Conservation (phyloP, 2,888 invertebrate species). For the Andrena minutula region DNA sequence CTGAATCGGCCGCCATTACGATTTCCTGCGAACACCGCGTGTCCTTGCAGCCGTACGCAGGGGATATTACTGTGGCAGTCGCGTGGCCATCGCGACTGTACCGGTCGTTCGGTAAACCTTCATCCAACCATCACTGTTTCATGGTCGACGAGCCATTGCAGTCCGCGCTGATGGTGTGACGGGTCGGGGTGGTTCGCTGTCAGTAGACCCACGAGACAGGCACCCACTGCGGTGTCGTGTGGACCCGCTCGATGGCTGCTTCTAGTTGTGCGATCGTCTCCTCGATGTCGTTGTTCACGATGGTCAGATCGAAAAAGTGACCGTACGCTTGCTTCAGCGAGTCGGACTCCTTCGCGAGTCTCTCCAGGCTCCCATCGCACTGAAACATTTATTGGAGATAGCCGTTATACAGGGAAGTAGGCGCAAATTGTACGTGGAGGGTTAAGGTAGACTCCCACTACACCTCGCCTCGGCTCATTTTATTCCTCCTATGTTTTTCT, state of each 20-base stretch:
- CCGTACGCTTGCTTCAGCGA: conserved; percentile 98
- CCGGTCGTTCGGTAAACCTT: conserved; percentile 61
- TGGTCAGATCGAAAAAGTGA: conserved; percentile 98
- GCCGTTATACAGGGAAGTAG: not conserved
- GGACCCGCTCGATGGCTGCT: conserved; percentile 95
- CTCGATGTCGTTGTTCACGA: conserved; percentile 99
- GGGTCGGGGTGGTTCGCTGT: conserved; percentile 86
- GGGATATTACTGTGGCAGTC: conserved; percentile 29
- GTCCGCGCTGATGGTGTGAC: conserved; percentile 78
- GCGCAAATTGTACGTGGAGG: too few relatives aligned
- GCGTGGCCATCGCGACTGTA: conserved; percentile 42
- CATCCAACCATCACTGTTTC: conserved; percentile 78
- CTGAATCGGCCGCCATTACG: conserved; percentile 24
- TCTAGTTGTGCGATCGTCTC: conserved; percentile 98
- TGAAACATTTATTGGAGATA: conserved; percentile 84
- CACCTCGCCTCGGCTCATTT: too few relatives aligned
- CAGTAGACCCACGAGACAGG: conserved; percentile 99
- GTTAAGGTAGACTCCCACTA: too few relatives aligned
- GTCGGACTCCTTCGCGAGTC: conserved; percentile 98
- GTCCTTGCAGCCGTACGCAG: conserved; percentile 7
- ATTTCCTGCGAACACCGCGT: conserved; percentile 30
- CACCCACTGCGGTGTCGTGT: conserved; percentile 97
- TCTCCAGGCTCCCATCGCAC: conserved; percentile 99
- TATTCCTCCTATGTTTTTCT: too few relatives aligned
- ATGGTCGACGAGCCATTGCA: conserved; percentile 82